phyloP scores from a whole-genome alignment of 2,888 invertebrate genomes.

The Brachyopa scutellaris region DNA sequence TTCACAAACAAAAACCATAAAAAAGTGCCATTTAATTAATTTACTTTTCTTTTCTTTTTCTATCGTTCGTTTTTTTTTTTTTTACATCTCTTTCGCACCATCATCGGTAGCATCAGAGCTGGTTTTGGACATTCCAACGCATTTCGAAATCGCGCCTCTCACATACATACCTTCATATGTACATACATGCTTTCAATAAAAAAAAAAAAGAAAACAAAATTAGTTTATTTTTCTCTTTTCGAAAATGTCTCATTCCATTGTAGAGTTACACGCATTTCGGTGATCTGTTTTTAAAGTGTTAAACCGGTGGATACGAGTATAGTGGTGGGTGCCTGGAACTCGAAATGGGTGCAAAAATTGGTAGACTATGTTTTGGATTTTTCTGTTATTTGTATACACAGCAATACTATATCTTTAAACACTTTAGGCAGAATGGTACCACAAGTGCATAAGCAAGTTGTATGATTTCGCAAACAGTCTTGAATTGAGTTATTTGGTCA shows the following conservation, averaged over 20 bases:
- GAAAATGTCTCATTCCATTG: neutral
- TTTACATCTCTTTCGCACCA: constrained; percentile 8
- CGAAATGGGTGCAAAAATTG: neutral
- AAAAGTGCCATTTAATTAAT: constrained; percentile 20
- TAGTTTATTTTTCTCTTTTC: neutral
- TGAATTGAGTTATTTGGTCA: too few relatives aligned
- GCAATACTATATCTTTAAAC: neutral
- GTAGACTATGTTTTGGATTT: neutral
- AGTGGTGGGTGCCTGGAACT: neutral
- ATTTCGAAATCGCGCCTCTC: neutral
- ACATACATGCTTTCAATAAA: neutral
- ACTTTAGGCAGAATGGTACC: too few relatives aligned
- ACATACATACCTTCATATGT: too few relatives aligned
- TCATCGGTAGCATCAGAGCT: constrained; percentile 10
- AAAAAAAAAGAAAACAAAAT: too few relatives aligned
- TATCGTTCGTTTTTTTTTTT: constrained; percentile 4
- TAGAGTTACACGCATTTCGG: neutral
- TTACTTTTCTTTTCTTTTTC: neutral
- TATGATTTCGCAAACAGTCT: too few relatives aligned
- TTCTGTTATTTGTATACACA: too few relatives aligned
- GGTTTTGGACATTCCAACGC: constrained; percentile 8
- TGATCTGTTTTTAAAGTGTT: neutral
- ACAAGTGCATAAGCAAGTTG: too few relatives aligned
- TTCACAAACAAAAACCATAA: constrained; percentile 10
- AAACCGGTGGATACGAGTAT: neutral